Evolutionary conservation across 2,113 vertebrate species (phyloP).

Genomic region (Noctilio leporinus): DNA sequence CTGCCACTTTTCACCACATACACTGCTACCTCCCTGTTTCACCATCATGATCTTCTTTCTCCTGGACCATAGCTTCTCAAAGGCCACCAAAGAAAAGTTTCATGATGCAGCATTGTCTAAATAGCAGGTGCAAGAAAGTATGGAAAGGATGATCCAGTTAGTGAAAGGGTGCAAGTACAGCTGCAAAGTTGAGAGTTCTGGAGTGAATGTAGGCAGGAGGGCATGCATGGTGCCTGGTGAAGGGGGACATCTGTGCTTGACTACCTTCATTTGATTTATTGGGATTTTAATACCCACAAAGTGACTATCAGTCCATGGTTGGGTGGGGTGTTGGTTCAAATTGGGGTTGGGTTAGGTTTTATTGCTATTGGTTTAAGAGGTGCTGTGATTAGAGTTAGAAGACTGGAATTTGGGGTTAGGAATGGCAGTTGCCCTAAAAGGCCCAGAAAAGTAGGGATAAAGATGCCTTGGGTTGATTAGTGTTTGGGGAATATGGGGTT

Average conservation of each 20-base stretch:
- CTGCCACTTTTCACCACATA: not conserved
- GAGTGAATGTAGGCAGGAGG: not conserved
- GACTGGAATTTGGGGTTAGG: not conserved
- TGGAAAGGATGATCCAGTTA: not conserved
- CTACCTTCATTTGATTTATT: not conserved
- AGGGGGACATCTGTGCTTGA: not conserved
- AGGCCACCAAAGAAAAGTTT: not conserved
- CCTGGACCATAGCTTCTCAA: not conserved
- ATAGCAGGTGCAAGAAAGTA: not conserved
- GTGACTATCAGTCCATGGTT: not conserved
- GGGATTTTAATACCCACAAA: not conserved
- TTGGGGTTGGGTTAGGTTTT: not conserved
- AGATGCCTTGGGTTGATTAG: not conserved
- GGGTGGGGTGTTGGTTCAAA: not conserved
- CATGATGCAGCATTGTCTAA: not conserved
- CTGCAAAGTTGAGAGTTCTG: not conserved
- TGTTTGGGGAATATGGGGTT: not conserved
- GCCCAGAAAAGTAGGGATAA: not conserved
- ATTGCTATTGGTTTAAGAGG: not conserved
- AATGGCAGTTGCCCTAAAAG: not conserved
- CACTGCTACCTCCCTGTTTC: not conserved
- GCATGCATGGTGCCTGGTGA: not conserved
- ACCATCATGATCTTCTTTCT: not conserved
- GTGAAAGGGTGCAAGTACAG: not conserved
- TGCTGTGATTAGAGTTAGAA: not conserved